Evolutionary conservation across 2,113 vertebrate genomes (phyloP), one percentile per base, ranked within the genome.

Genomic region (Ciconia stormi): DNA sequence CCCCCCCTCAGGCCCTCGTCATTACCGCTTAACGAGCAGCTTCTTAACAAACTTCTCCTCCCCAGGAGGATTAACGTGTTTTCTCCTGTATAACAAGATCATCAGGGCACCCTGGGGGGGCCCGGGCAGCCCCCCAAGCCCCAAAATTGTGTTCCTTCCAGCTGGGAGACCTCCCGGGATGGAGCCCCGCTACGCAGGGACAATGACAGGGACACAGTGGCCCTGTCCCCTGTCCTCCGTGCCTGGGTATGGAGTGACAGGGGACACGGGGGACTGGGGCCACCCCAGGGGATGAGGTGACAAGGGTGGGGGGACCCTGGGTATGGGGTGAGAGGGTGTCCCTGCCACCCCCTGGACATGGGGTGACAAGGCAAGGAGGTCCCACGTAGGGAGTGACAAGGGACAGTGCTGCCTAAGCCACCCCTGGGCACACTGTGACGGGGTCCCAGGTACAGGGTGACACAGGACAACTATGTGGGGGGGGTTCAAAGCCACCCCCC

Each of bases 151-250:
- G 46, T 46, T 36, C 14, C 7, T 47, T 34, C 56, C 19, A 21
- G n/a, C 26, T 36, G 44, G n/a, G 27, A 58, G 50, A 55, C 21
- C n/a, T 50, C n/a, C 42, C 26, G 55, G 56, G 56, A 84, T 13
- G 25, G 36, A 61, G n/a, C n/a, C 46, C 53, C n/a, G 4, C 44
- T 8, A 13, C 29, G 23, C 40, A 30, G 23, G 40, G 38, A 44
- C 2, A 1, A 17, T 8, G 26, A 36, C 7, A 1, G 38, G 69
- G 38, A 72, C 36, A 25, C 6, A 1, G 56, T 10, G 46, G 46
- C 20, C 18, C 22, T 18, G 55, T 59, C 44, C 46, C n/a, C 13
- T 25, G 10, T 36, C n/a, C 58, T 32, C 76, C 10, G 5, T 6
- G 13, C 30, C 38, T n/a, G 32, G 30, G 10, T 44, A 34, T 8